These are phyloP conservation scores for Otus sunia DNA, from an alignment of 2,113 vertebrate species.

Conservation along the genomic window DNA sequence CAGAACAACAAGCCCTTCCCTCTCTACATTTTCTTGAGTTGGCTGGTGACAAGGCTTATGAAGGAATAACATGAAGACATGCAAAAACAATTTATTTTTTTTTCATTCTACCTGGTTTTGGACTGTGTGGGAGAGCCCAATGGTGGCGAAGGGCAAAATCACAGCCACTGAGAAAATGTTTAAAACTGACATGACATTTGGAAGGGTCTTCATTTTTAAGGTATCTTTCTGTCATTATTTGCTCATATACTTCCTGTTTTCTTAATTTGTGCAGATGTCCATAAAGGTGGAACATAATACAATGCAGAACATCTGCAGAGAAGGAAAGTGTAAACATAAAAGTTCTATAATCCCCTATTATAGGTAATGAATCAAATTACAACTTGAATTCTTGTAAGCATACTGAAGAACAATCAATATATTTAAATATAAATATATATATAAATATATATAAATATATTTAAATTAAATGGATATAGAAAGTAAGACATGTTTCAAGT, in stretches of 20 bases:
- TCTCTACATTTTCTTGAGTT: background rate
- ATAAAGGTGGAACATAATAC: background rate
- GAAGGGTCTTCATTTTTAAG: background rate
- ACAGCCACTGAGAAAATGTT: background rate
- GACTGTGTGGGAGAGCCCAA: background rate
- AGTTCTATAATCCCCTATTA: background rate
- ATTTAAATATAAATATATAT: too few relatives aligned
- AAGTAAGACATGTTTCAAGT: background rate
- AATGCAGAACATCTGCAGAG: background rate
- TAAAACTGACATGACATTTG: background rate
- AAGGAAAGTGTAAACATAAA: background rate
- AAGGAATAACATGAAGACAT: background rate
- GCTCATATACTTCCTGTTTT: background rate
- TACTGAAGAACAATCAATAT: background rate
- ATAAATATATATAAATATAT: too few relatives aligned
- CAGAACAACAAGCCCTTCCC: background rate
- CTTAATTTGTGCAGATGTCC: background rate
- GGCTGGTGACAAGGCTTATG: background rate
- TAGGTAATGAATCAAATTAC: background rate
- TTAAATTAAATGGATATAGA: slow-evolving; percentile 1
- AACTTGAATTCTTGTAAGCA: background rate
- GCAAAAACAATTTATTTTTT: background rate
- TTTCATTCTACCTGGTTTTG: background rate
- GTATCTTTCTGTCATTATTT: background rate
- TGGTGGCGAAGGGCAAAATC: background rate